Conservation (phyloP, 2,888 invertebrate genomes). For the Ceraclea dissimilis region DNA sequence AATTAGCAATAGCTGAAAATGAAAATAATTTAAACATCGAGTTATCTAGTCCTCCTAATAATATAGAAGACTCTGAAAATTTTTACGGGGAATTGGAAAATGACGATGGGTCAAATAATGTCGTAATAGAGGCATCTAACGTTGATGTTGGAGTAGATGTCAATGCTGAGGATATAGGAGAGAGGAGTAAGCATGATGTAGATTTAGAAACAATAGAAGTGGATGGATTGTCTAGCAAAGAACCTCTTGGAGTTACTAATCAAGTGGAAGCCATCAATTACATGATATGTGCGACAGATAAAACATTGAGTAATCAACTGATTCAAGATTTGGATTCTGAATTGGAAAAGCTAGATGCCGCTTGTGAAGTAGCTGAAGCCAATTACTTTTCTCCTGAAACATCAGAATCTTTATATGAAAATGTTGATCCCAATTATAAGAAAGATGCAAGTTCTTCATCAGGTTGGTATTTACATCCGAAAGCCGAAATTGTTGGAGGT, state of each 20-base stretch:
- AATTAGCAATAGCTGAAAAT: constrained; percentile 46
- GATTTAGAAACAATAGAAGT: not conserved
- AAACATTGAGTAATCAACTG: constrained; percentile 8
- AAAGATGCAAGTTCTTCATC: constrained; percentile 22
- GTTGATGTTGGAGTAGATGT: not conserved
- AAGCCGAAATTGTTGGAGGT: constrained; percentile 25
- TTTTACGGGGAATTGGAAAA: too few species aligned
- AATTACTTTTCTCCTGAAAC: constrained; percentile 12
- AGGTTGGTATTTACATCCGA: constrained; percentile 42
- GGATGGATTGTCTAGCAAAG: not conserved
- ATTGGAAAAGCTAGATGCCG: constrained; percentile 12
- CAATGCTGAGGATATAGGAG: not conserved
- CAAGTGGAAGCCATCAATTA: not conserved
- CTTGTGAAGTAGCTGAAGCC: constrained; percentile 6
- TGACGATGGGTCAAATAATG: not conserved
- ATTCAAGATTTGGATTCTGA: constrained; percentile 14
- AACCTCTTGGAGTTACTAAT: not conserved
- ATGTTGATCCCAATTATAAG: constrained; percentile 8
- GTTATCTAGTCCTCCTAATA: constrained; percentile 39
- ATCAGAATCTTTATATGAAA: constrained; percentile 14
- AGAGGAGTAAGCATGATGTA: not conserved
- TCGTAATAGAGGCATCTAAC: not conserved
- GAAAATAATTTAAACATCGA: constrained; percentile 49
- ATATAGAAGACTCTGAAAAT: not conserved
- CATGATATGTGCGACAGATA: not conserved